phyloP scores from a whole-genome alignment of 2,888 invertebrate species.

The Epirrita christyi region DNA sequence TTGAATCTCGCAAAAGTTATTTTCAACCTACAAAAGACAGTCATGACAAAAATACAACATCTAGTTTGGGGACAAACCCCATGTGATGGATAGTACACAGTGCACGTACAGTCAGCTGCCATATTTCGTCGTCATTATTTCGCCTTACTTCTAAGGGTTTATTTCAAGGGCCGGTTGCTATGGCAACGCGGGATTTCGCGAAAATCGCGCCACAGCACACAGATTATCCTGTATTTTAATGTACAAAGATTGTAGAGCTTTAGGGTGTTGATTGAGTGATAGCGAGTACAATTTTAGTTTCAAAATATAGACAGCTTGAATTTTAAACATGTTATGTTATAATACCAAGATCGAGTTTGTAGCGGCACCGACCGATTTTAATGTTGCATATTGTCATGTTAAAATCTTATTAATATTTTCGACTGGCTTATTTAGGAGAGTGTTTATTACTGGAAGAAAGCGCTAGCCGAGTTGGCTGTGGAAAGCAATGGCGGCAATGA shows the following conservation, averaged over 20 bases:
- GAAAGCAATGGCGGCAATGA: no score
- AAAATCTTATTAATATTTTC: no score
- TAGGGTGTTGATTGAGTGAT: conserved; percentile 17
- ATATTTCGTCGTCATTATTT: conserved; percentile 78
- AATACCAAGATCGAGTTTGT: no score
- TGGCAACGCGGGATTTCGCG: conserved; percentile 70
- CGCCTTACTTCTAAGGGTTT: conserved; percentile 60
- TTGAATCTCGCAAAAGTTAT: no score
- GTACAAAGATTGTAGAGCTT: conserved; percentile 37
- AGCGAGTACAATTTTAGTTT: background rate
- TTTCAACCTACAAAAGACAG: conserved; percentile 13
- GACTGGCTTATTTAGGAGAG: no score
- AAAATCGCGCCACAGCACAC: conserved; percentile 68
- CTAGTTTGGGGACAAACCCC: conserved; percentile 15
- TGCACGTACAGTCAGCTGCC: conserved; percentile 52
- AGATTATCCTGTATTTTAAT: conserved; percentile 63
- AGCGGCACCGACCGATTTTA: no score
- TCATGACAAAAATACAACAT: conserved; percentile 18
- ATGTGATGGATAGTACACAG: conserved; percentile 26
- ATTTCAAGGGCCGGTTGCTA: conserved; percentile 65
- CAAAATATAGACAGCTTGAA: background rate
- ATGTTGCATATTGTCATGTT: no score
- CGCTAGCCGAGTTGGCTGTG: no score
- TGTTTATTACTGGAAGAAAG: no score
- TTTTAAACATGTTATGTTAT: background rate